Evolutionary conservation across 2,888 invertebrate species (phyloP), one percentile per base, ranked within the genome.

Genomic region (Fragum fragum): DNA sequence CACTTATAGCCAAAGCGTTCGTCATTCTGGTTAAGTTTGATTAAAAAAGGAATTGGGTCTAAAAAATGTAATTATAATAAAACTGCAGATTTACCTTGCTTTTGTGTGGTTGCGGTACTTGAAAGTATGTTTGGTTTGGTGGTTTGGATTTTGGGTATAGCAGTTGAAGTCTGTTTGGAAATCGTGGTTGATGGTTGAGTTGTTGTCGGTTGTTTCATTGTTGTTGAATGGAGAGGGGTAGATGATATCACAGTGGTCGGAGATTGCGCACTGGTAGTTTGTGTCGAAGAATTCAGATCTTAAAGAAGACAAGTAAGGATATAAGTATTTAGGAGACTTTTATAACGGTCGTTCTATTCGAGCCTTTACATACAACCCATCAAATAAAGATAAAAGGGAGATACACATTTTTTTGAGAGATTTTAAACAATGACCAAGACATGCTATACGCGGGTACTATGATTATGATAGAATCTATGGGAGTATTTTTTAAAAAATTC

Each of bases 171-270:
- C 23, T 21, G n/a, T 42, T 16, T 26, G n/a, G 39, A 18, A 32
- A 23, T 11, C 3, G 55, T 39, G 2, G 26, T 53, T 11, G 36
- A 39, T 36, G 47, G 42, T 28, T 16, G 26, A 28, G 57, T 73
- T 18, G 73, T 47, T 47, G 59, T 71, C 39, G 70, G 55, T 18
- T 59, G 36, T 26, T 52, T 26, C 32, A 73, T 1, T 21, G 55
- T 78, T 52, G 74, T 59, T 42, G 77, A 26, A 0, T 74, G 3
- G 11, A 71, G 16, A 9, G 71, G 23, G 2, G 81, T 18, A 47
- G 68, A 14, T 42, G 75, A 11, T 16, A 57, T 59, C 63, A 68
- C 26, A 18, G 74, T 59, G 9, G 69, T 42, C 0, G 72, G 21
- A 7, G 79, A 52, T 29, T 57, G 21, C 16, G 63, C 28, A 11